Conservation (phyloP, 2,888 invertebrate genomes). For the Ectropis crepuscularia region DNA sequence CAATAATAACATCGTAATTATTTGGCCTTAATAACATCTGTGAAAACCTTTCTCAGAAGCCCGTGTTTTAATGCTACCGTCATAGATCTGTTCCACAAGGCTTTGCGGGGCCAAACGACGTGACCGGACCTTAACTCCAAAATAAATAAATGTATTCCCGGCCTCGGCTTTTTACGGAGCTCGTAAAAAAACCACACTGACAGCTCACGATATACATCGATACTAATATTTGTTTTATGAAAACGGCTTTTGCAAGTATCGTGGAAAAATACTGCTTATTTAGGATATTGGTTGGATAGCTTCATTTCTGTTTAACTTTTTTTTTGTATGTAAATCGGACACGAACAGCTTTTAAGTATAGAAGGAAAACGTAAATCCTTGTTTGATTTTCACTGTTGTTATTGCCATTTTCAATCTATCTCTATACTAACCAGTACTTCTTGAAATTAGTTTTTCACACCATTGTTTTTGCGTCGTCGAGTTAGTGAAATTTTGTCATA, state of each 20-base stretch:
- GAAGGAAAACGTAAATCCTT: too few relatives aligned
- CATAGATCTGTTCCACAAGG: conserved; percentile 40
- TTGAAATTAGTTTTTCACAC: too few relatives aligned
- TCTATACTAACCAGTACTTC: too few relatives aligned
- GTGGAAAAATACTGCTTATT: conserved; percentile 37
- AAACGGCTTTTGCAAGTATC: conserved; percentile 45
- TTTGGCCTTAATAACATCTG: too few relatives aligned
- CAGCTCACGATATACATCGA: conserved; percentile 58
- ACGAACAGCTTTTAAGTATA: conserved; percentile 1
- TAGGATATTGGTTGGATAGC: conserved; percentile 32
- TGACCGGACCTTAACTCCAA: conserved; percentile 56
- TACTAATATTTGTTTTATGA: conserved; percentile 70
- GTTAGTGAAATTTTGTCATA: too few relatives aligned
- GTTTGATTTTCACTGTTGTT: too few relatives aligned
- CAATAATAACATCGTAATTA: too few relatives aligned
- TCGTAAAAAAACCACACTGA: conserved; percentile 64
- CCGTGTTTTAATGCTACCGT: conserved; percentile 47
- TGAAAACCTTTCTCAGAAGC: conserved; percentile 12
- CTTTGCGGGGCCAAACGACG: conserved; percentile 42
- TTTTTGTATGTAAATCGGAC: conserved; percentile 24
- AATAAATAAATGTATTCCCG: conserved; percentile 60
- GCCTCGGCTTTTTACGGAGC: conserved; percentile 50
- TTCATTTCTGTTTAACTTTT: conserved; percentile 32
- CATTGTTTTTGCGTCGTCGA: too few relatives aligned
- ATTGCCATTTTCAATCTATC: too few relatives aligned